Conservation (phyloP, 2,888 invertebrate genomes). For the Spilarctia lutea region DNA sequence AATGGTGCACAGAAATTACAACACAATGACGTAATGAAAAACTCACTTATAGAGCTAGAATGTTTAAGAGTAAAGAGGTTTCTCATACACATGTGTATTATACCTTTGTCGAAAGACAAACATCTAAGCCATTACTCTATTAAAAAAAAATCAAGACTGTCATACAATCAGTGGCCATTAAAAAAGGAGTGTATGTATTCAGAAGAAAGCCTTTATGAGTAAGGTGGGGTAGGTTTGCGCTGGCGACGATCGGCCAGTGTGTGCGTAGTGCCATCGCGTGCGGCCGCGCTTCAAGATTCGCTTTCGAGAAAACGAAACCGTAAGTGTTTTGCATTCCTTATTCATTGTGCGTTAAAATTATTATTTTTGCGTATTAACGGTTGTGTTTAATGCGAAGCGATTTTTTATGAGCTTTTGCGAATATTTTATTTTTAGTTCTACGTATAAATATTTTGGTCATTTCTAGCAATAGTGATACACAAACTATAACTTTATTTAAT, state of each 20-base stretch:
- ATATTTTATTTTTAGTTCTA: not conserved
- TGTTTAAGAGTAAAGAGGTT: not conserved
- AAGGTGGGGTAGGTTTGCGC: slow-evolving; percentile 54
- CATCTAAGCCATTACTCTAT: not conserved
- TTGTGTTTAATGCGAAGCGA: slow-evolving; percentile 39
- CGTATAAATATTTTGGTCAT: not conserved
- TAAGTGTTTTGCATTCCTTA: slow-evolving; percentile 50
- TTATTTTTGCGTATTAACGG: slow-evolving; percentile 36
- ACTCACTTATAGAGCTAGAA: not conserved
- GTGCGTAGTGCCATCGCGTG: slow-evolving; percentile 56
- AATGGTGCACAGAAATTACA: slow-evolving; percentile 22
- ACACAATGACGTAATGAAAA: slow-evolving; percentile 45
- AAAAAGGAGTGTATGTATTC: slow-evolving; percentile 54
- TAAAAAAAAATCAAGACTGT: slow-evolving; percentile 24
- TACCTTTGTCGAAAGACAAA: not conserved
- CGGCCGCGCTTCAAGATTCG: slow-evolving; percentile 56
- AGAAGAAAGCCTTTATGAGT: slow-evolving; percentile 56
- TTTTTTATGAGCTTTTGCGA: slow-evolving; percentile 37
- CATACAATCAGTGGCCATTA: slow-evolving; percentile 53
- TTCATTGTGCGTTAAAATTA: slow-evolving; percentile 43
- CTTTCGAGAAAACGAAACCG: slow-evolving; percentile 52
- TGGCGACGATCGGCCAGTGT: slow-evolving; percentile 53
- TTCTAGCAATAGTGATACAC: not conserved
- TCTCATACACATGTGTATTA: not conserved
- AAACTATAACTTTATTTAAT: no score